Evolutionary conservation across 2,797 vertebrate species (phyloP), one percentile per base, ranked within the genome.

Genomic region (Carduelis carduelis): DNA sequence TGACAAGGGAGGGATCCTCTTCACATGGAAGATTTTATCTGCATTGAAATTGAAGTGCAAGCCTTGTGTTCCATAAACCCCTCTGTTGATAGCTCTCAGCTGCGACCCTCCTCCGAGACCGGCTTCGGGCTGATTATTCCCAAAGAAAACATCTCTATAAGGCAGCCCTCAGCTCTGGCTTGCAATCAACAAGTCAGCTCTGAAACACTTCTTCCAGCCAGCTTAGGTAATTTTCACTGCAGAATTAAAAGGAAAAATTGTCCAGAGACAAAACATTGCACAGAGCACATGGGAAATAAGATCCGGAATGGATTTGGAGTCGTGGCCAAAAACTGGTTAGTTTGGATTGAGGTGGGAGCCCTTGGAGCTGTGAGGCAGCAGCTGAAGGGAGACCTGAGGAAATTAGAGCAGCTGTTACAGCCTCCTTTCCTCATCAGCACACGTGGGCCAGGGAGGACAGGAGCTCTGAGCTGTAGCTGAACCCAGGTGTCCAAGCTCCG

Each of bases 31-130:
- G 60, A 64, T 88, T 96, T 93, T 92, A 93, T 82, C 86, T 86
- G 81, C 92, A 94, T 21, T 87, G 87, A 92, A 95, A 96, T 92
- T 85, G 37, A 66, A 96, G 84, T 83, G 83, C 52, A 26, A 81
- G 69, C 37, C 76, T 93, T 28, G 2, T 59, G 55, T 82, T 93
- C 77, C 74, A 35, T 53, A 79, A 93, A 93, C 74, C 35, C 43
- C 76, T 91, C 68, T 9, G 26, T 8, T 90, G 83, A 93, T 90
- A 78, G 79, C 72, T 96, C 83, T 86, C 85, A 82, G 46, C 71
- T 10, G 1, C 3, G 5, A 57, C 78, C 59, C 83, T 90, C 69
- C 56, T 59, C 82, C 0, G 17, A 83, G 93, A 75, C 55, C 21
- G 3, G 46, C 57, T 64, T 53, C 1, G 24, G 81, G 80, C 22